Conservation (phyloP, 2,888 invertebrate species). For the Xestia xanthographa region DNA sequence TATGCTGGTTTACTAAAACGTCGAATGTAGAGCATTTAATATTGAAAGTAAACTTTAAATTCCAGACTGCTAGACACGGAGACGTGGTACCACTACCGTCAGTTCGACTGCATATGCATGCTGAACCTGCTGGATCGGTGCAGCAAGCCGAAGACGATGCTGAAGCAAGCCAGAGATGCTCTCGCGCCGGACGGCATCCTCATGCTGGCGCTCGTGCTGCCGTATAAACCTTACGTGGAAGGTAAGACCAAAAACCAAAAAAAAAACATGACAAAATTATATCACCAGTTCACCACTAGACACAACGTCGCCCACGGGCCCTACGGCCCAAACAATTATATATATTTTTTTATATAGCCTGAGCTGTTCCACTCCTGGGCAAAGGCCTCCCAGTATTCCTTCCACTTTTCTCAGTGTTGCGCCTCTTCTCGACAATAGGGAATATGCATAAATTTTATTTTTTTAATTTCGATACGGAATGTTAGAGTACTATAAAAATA, state of each 20-base stretch:
- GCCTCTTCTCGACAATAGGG: no score
- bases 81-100: conserved; percentile 91
- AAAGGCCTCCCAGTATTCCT: no score
- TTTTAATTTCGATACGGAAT: no score
- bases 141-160: conserved; percentile 94
- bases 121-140: conserved; percentile 98
- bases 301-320: not conserved
- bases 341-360: no score
- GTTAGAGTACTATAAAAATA: no score
- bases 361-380: no score
- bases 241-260: conserved; percentile 86
- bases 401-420: no score
- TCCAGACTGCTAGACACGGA: conserved; percentile 93
- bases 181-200: conserved; percentile 94
- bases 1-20: not conserved
- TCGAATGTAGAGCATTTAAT: not conserved
- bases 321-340: no score
- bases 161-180: conserved; percentile 93
- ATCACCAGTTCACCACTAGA: not conserved
- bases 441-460: no score
- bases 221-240: conserved; percentile 98
- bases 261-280: not conserved
- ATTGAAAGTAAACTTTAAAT: conserved; percentile 7
- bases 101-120: conserved; percentile 96
- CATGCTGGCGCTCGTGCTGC: conserved; percentile 97